Percentiles rank a stretch among this genome's conserved stretches.
Conservation (phyloP, 2,888 invertebrate species). For the Galeruca laticollis region DNA sequence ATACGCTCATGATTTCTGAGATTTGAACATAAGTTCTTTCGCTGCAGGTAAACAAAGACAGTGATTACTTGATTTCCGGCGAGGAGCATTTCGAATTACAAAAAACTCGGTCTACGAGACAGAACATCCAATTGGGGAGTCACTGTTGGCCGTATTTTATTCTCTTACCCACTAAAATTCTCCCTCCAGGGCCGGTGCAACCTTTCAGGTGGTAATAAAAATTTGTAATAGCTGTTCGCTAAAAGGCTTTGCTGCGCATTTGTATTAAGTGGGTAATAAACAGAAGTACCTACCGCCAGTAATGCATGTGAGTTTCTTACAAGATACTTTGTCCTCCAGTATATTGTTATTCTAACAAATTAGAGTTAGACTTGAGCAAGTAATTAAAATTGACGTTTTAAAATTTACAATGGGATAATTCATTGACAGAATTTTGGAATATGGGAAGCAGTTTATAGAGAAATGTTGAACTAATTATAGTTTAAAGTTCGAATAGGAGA, state of each 20-base stretch:
- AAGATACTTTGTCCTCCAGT: background rate
- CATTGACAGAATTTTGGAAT: too few species aligned
- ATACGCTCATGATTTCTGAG: conserved; percentile 24
- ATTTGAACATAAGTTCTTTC: conserved; percentile 37
- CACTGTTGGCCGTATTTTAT: conserved; percentile 28
- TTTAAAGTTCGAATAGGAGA: too few species aligned
- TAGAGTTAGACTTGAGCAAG: too few species aligned
- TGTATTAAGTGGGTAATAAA: background rate
- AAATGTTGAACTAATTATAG: too few species aligned
- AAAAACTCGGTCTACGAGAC: conserved; percentile 35
- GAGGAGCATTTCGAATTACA: conserved; percentile 40
- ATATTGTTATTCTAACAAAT: too few species aligned
- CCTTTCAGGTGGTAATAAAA: background rate
- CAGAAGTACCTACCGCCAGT: background rate
- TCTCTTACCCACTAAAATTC: conserved; percentile 14
- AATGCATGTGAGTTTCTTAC: background rate
- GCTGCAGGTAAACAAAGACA: conserved; percentile 54
- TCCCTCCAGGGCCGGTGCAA: conserved; percentile 5
- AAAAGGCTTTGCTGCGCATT: conserved; percentile 1
- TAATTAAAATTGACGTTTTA: too few species aligned
- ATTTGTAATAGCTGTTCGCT: conserved; percentile 10
- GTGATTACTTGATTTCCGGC: conserved; percentile 56
- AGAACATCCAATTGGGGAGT: conserved; percentile 32
- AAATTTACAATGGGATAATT: too few species aligned
- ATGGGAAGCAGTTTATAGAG: too few species aligned